Evolutionary conservation across 2,888 invertebrate genomes (phyloP).

Genomic region (Lordiphosa andalusiaca): DNA sequence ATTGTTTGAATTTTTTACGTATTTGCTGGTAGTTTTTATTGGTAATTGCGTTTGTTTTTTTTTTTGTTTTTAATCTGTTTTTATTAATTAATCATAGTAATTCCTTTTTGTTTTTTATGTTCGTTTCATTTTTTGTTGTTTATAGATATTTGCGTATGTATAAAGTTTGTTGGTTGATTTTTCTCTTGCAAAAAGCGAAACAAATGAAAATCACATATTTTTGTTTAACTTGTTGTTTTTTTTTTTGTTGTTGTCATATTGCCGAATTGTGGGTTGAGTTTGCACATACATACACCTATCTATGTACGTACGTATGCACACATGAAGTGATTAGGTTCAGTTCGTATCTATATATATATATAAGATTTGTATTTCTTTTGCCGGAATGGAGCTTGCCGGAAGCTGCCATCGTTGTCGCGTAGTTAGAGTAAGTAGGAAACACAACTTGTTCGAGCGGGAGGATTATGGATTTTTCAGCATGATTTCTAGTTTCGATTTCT

Average conservation of each 20-base stretch:
- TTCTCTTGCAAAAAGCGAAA: constrained; percentile 61
- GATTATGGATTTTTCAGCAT: constrained; percentile 38
- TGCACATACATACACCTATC: constrained; percentile 1
- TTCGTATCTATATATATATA: constrained; percentile 4
- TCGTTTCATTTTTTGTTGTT: constrained; percentile 13
- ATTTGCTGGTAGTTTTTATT: too few relatives aligned
- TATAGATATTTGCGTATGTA: constrained; percentile 48
- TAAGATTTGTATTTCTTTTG: constrained; percentile 18
- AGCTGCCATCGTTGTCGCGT: constrained; percentile 6
- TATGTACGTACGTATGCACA: background rate
- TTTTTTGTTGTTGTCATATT: background rate
- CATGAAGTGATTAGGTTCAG: constrained; percentile 2
- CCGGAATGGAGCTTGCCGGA: constrained; percentile 16
- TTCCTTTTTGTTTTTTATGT: constrained; percentile 42
- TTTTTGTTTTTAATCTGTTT: too few relatives aligned
- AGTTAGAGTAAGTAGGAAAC: constrained; percentile 6
- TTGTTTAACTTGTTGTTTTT: constrained; percentile 2
- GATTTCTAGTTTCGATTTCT: constrained; percentile 30
- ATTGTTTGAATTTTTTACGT: too few relatives aligned
- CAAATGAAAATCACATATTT: constrained; percentile 43
- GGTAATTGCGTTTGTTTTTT: too few relatives aligned
- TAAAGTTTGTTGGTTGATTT: constrained; percentile 28
- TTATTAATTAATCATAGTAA: constrained; percentile 21
- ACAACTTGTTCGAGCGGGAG: constrained; percentile 16
- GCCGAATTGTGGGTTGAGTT: constrained; percentile 22